A percentile compares a stretch with the other conserved stretches of the same genome.
Conservation (phyloP, 1,140 invertebrate genomes). For the Drosophila melanica region DNA sequence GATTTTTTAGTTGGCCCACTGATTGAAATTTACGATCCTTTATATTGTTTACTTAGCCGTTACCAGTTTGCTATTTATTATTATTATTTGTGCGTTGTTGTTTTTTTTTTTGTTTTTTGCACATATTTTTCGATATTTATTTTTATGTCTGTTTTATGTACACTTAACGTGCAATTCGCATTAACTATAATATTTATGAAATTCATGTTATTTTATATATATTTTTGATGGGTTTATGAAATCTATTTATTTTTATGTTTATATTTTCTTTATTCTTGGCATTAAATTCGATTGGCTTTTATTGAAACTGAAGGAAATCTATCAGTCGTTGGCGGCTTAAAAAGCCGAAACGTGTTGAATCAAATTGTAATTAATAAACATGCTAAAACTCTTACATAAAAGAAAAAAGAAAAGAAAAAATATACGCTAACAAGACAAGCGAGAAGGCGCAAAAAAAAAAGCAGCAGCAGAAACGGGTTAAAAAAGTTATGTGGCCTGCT, state of each 20-base stretch:
- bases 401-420: background rate
- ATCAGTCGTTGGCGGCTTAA: conserved; percentile 7
- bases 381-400: conserved; percentile 6
- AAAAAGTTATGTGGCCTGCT: conserved; percentile 28
- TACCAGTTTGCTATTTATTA: conserved; percentile 5
- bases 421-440: conserved; percentile 18
- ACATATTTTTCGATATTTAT: conserved; percentile 36
- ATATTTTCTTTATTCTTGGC: conserved; percentile 9
- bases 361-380: conserved; percentile 48
- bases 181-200: conserved; percentile 45
- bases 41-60: conserved; percentile 31
- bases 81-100: conserved; percentile 30
- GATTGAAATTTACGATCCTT: conserved; percentile 68
- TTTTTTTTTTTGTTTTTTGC: no score
- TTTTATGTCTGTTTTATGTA: conserved; percentile 63
- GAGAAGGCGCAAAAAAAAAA: background rate
- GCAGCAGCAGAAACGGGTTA: background rate
- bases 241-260: conserved; percentile 50
- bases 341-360: conserved; percentile 34
- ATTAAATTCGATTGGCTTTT: conserved; percentile 21
- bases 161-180: conserved; percentile 27
- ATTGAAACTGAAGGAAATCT: background rate
- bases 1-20: conserved; percentile 58
- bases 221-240: conserved; percentile 27
- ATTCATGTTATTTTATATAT: conserved; percentile 37